phyloP scores from a whole-genome alignment of 2,113 vertebrate genomes.

The Balaeniceps rex region DNA sequence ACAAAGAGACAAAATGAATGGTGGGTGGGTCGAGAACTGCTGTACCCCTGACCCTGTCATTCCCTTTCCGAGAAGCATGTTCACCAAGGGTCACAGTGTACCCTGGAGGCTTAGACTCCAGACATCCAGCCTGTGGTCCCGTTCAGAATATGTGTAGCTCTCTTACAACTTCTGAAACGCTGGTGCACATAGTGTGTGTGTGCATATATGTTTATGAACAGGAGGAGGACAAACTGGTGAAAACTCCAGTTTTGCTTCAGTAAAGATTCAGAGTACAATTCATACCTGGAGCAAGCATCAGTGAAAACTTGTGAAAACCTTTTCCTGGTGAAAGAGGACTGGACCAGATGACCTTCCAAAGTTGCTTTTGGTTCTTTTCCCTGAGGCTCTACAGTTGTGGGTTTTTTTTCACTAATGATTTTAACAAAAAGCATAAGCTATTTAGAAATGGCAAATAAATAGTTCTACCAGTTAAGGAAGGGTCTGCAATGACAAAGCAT shows the following conservation, averaged over 20 bases:
- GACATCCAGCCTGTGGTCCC: background rate
- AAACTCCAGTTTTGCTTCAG: background rate
- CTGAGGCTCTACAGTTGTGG: accelerated
- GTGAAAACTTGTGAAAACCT: background rate
- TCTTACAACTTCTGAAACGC: background rate
- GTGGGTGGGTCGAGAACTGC: background rate
- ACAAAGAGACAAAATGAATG: background rate
- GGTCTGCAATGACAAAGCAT: background rate
- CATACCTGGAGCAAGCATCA: background rate
- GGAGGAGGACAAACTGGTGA: background rate
- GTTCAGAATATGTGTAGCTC: background rate
- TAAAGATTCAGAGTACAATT: background rate
- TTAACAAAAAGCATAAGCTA: background rate
- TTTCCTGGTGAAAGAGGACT: background rate
- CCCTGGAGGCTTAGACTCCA: background rate
- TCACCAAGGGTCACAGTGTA: background rate
- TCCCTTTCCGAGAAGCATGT: background rate
- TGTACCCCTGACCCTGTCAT: background rate
- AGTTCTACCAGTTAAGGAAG: background rate
- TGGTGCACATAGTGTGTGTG: background rate
- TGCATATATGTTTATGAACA: background rate
- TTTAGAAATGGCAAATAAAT: background rate
- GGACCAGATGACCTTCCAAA: background rate
- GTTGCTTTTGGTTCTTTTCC: background rate
- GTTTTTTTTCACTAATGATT: background rate